Evolutionary conservation across 1,140 invertebrate species (phyloP).

Genomic region (Penaeus japonicus): DNA sequence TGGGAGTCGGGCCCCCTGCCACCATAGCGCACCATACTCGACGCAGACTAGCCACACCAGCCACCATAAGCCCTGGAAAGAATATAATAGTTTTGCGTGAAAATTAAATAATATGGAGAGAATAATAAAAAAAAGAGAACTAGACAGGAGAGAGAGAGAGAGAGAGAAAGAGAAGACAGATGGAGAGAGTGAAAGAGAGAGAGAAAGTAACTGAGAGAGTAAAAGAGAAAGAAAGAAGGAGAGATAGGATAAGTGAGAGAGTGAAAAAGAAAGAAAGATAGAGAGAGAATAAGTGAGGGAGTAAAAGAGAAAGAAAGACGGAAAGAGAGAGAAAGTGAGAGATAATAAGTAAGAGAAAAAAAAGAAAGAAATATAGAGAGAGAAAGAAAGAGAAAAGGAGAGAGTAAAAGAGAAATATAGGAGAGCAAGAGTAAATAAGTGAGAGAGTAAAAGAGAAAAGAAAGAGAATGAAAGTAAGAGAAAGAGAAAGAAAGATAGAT

Average conservation of each 20-base stretch:
- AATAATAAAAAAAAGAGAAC: neutral
- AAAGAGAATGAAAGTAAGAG: no score
- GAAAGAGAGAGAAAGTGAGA: neutral
- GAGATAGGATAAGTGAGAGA: neutral
- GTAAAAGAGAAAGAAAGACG: neutral
- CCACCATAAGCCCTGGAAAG: slow-evolving; percentile 35
- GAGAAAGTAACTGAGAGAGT: neutral
- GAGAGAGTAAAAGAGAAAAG: no score
- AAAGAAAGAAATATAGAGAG: neutral
- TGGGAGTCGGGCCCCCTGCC: slow-evolving; percentile 7
- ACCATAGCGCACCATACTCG: slow-evolving; percentile 43
- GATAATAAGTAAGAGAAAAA: neutral
- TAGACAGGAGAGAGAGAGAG: neutral
- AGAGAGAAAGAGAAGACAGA: neutral
- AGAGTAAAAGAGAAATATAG: neutral
- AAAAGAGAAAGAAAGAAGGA: neutral
- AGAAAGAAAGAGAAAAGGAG: neutral
- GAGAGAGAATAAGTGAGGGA: no score
- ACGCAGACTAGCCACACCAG: slow-evolving; percentile 32
- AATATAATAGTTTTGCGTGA: neutral
- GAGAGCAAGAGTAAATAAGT: no score
- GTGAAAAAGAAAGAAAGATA: neutral
- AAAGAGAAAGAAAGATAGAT: no score
- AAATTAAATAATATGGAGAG: neutral
- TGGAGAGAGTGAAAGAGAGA: neutral